Evolutionary conservation across 2,888 invertebrate species (phyloP).

Genomic region (Parelbella ahira): DNA sequence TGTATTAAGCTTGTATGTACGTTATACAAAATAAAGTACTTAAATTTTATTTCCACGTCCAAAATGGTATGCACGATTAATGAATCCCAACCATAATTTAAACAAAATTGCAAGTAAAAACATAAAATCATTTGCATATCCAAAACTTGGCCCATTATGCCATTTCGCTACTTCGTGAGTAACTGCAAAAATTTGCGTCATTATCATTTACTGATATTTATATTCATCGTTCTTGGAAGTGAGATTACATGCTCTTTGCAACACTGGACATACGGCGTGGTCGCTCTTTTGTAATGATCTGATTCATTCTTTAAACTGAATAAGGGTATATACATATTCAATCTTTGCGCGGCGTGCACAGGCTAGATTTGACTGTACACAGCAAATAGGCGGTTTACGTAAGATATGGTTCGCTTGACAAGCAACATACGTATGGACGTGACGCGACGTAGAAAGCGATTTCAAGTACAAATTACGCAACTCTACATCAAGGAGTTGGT

Average conservation of each 20-base stretch:
- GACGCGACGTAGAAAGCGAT: constrained; percentile 68
- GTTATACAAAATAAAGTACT: no score
- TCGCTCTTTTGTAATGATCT: constrained; percentile 11
- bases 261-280: constrained; percentile 5
- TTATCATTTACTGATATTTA: constrained; percentile 18
- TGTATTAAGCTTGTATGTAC: no score
- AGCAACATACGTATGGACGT: constrained; percentile 47
- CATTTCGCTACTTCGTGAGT: constrained; percentile 7
- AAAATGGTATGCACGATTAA: background rate
- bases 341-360: constrained; percentile 7
- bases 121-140: constrained; percentile 8
- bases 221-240: constrained; percentile 19
- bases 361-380: constrained; percentile 6
- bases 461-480: constrained; percentile 68
- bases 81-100: constrained; percentile 5
- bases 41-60: background rate
- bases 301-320: constrained; percentile 15
- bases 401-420: constrained; percentile 53
- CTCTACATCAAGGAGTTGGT: constrained; percentile 44
- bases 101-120: constrained; percentile 7
- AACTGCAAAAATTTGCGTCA: constrained; percentile 18
- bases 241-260: constrained; percentile 11
- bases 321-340: constrained; percentile 7
- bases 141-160: constrained; percentile 8
- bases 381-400: constrained; percentile 48